phyloP scores from a whole-genome alignment of 2,797 vertebrate species.

The Morus bassanus region DNA sequence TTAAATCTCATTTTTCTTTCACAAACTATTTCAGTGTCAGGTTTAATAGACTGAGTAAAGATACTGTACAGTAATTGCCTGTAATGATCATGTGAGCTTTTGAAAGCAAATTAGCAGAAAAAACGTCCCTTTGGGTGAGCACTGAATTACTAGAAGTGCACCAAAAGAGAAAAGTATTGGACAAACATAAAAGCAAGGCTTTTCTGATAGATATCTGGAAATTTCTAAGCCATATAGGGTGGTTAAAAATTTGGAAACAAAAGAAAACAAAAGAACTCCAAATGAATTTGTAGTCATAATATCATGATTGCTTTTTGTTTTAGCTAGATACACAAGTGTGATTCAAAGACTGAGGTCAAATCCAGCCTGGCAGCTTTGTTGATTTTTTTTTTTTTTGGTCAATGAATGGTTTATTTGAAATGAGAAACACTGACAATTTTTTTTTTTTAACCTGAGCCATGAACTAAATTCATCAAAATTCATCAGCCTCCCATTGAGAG shows the following conservation, averaged over 20 bases:
- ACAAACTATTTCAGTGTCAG: neutral
- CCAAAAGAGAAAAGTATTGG: neutral
- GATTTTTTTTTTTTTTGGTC: neutral
- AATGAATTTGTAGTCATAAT: neutral
- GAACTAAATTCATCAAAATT: neutral
- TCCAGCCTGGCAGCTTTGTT: neutral
- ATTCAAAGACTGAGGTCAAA: neutral
- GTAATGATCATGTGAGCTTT: slow-evolving; percentile 29
- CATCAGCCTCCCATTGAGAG: neutral
- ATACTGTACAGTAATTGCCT: slow-evolving; percentile 22
- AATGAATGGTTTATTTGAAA: neutral
- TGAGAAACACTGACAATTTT: neutral
- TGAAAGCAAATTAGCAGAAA: neutral
- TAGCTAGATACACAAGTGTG: neutral
- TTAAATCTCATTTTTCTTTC: neutral
- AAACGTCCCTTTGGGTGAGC: neutral
- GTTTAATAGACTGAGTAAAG: slow-evolving; percentile 35
- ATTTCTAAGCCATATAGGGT: neutral
- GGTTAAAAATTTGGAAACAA: neutral
- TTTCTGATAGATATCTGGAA: neutral
- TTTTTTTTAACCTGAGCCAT: neutral
- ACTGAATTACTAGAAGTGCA: neutral
- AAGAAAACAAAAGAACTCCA: neutral
- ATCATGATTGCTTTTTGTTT: neutral
- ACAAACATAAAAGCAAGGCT: neutral